Evolutionary conservation across 2,113 vertebrate species (phyloP), one percentile per base, ranked within the genome.

Genomic region (Prochilodus magdalenae): DNA sequence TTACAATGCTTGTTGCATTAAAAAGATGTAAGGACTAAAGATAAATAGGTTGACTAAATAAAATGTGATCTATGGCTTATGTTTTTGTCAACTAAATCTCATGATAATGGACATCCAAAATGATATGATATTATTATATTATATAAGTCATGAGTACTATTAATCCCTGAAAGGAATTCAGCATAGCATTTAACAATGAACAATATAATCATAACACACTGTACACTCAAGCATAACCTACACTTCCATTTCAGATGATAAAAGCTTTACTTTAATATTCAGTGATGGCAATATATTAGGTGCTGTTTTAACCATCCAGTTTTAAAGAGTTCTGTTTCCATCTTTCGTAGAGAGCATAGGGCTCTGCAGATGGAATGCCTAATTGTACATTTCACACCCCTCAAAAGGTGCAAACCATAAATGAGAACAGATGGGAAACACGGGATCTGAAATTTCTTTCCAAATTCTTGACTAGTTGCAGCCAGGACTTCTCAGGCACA

Each of bases 381-480:
- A 85, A 87, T 85, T 81, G 79, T 69, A 30, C 55, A 77, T 67
- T 87, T 83, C 83, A 87, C 86, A 83, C 62, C 65, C 72, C 44
- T 73, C 44, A 72, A 66, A 85, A 85, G 83, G 77, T 87, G 83
- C 62, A 44, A 60, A 83, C 47, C 67, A 63, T 74, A 73, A 80
- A 81, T 14, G 36, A 16, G 78, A 85, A 85, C 83, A 83, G 86
- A 87, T 85, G 84, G 83, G 82, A 83, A 81, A 73, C 53, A 44
- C 57, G 78, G 24, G 27, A 30, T 79, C 59, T 66, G 30, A 40
- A 53, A 77, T 70, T 63, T 63, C 69, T 69, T 82, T 70, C 65
- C 70, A 60, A 74, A 67, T 66, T 60, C 66, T 66, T 51, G 65
- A 82, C 59, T 59, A 36, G 29, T 81, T 77, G 69, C 30, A 69